Evolutionary conservation across 2,797 vertebrate species (phyloP).

Genomic region (Crypturellus tataupa): DNA sequence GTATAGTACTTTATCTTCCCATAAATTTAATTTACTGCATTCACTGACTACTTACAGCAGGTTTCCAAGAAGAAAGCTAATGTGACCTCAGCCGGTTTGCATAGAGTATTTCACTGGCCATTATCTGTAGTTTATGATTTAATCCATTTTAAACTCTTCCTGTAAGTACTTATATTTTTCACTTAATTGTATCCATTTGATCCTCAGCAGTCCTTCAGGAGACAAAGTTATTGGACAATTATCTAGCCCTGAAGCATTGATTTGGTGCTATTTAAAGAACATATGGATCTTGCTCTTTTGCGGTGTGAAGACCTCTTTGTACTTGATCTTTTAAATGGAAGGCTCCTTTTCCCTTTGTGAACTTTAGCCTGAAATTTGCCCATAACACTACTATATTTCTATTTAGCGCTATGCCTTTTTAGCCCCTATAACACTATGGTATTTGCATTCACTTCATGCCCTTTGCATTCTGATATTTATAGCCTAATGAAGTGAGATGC

Average conservation of each 20-base stretch:
- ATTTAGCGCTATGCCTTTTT: background rate
- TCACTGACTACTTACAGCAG: background rate
- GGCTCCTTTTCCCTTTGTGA: background rate
- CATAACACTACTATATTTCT: background rate
- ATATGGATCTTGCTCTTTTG: constrained; percentile 18
- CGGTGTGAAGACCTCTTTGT: background rate
- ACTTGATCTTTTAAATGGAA: constrained; percentile 45
- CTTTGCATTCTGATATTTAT: background rate
- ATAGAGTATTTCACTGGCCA: background rate
- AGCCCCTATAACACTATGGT: background rate
- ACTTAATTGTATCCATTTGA: constrained; percentile 51
- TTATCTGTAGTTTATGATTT: constrained; percentile 45
- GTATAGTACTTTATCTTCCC: background rate
- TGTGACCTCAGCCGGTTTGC: constrained; percentile 16
- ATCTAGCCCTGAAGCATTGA: constrained; percentile 41
- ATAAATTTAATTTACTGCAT: constrained; percentile 35
- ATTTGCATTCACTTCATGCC: background rate
- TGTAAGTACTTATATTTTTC: constrained; percentile 60
- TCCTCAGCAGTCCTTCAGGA: constrained; percentile 56
- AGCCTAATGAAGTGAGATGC: background rate
- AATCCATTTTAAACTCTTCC: constrained; percentile 64
- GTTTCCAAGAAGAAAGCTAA: constrained; percentile 31
- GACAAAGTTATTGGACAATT: constrained; percentile 48
- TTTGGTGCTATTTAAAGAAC: constrained; percentile 56
- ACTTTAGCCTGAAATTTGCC: background rate